phyloP scores from a whole-genome alignment of 2,888 invertebrate species.

The Junonia oenone region DNA sequence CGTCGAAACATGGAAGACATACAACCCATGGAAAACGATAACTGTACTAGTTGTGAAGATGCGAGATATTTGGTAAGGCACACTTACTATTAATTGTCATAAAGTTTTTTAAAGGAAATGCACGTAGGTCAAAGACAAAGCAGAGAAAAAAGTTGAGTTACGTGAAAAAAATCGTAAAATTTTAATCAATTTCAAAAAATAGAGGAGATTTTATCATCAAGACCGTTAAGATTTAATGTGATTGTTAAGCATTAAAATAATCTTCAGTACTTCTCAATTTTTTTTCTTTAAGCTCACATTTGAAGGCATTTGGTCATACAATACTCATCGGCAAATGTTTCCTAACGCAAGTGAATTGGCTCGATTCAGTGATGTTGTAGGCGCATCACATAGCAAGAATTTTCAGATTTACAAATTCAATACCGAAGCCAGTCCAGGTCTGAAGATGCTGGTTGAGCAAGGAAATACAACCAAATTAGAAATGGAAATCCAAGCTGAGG shows the following conservation, averaged over 20 bases:
- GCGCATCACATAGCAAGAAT: conserved; percentile 61
- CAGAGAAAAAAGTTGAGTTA: too few species aligned
- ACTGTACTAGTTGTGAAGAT: conserved; percentile 61
- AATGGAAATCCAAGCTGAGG: conserved; percentile 55
- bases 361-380: conserved; percentile 66
- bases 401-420: conserved; percentile 53
- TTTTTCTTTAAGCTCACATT: conserved; percentile 51
- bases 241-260: too few species aligned
- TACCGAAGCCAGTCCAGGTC: conserved; percentile 51
- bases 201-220: too few species aligned
- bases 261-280: not conserved
- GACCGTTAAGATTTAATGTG: too few species aligned
- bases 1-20: conserved; percentile 61
- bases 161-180: too few species aligned
- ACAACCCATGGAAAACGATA: conserved; percentile 54
- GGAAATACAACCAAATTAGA: conserved; percentile 67
- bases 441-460: conserved; percentile 65
- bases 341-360: conserved; percentile 36
- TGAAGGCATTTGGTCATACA: conserved; percentile 62
- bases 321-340: conserved; percentile 58
- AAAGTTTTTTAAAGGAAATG: too few species aligned
- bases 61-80: conserved; percentile 66
- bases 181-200: too few species aligned
- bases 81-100: too few species aligned
- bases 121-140: too few species aligned